Base-by-base conservation (phyloP, 1,140 invertebrate species). In the Bursaphelenchus mucronatus region DNA sequence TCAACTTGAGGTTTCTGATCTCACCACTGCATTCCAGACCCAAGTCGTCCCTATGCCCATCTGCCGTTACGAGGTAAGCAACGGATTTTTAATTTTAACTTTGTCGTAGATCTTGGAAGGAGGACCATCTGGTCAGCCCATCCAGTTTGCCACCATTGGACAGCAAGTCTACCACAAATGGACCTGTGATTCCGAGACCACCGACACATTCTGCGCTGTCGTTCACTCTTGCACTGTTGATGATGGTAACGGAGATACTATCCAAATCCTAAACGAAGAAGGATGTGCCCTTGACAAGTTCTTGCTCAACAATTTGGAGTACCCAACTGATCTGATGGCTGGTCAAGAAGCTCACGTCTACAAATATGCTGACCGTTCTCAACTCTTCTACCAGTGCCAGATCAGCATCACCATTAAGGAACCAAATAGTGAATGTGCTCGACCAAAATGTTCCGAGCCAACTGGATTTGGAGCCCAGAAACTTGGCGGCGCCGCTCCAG, bases 151-250 rank as follows among this genome's bases (percentile, higher is more conserved):
- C 46, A 81, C 76, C 54, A 81, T 80, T 56, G 78, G 78, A 43
- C 80, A 81, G 63, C 77, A 80, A 64, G 78, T 80, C 57, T 80
- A 80, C 57, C 78, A 80, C 70, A 80, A 81, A 65, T 80, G 79
- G 79, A 81, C 79, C 19, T 80, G 78, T 55, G 80, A 81, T 67
- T 78, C 78, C 21, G 78, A 80, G 64, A 80, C 78, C 47, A 63
- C 67, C 40, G 77, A 80, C 65, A 80, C 79, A 21, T 80, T 81
- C 78, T 80, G 78, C 63, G 71, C 73, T 41, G 73, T 81, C 45
- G 78, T 80, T 41, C 79, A 81, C 70, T 73, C 76, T 11, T 76
- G 75, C 63, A 68, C 74, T 30, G 78, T 80, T 44, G 78, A 80
- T 68, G 79, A 80, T 66, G 78, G 78, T 40, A 77, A 79, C 59